Base-by-base conservation (phyloP, 2,113 vertebrate genomes). In the Speoplatyrhinus poulsoni region DNA sequence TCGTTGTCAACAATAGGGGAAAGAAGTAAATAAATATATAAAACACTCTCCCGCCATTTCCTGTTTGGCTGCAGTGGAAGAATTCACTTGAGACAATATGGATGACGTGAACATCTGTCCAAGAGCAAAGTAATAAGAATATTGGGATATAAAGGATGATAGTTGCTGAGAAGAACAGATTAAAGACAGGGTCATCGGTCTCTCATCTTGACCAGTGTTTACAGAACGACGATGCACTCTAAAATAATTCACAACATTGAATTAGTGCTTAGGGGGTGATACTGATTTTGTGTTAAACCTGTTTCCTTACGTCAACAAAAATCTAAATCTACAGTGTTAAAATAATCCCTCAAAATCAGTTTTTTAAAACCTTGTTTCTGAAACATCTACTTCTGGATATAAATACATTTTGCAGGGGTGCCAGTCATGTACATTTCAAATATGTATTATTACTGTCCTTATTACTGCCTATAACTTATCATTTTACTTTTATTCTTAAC, bases 51-150 rank as follows among this genome's bases (percentile, higher is more conserved):
- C 67, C 9, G 54, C 79, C 71, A 81, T 84, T 88, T 89, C 87
- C 85, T 88, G 83, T 90, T 87, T 73, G 73, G 74, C 75, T 83
- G 52, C 52, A 52, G 70, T 64, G 19, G 54, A 73, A 80, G 84
- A 70, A 88, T 78, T 76, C 60, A 77, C 26, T 26, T 26, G 60
- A 74, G 64, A 81, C 61, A 67, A 77, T 81, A 82, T 60, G 52
- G 58, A 75, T 26, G 26, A 26, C 26, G 64, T 73, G 61, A 69
- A 66, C 16, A 70, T 72, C 58, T 75, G 69, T 75, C 73, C 69
- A 69, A 73, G 73, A 70, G 53, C 53, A 60, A 55, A 3, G 0
- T 57, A 57, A 48, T 49, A 47, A 72, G 60, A 19, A 54, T 12
- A 65, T 16, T 71, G 53, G 46, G 12, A 48, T 32, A 67, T 7